These are phyloP conservation scores for Saturnia pavonia DNA, from an alignment of 2,888 invertebrate genomes.

Conservation along the genomic window DNA sequence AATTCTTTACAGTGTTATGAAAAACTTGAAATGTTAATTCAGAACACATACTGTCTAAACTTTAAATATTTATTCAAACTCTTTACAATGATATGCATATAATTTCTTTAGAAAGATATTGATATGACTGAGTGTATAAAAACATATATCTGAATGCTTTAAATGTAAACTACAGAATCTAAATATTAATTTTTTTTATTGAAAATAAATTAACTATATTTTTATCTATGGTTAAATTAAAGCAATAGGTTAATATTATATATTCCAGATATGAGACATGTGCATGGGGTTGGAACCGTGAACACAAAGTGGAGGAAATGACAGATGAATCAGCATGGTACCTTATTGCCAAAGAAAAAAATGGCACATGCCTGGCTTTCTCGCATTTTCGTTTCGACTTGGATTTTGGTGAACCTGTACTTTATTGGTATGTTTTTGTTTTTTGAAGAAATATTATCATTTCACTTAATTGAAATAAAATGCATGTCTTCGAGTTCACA, in stretches of 20 bases:
- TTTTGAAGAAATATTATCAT: neutral
- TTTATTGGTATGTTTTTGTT: slow-evolving; percentile 85
- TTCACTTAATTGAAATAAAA: too few species aligned
- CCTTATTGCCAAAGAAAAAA: slow-evolving; percentile 83
- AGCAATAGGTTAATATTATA: slow-evolving; percentile 8
- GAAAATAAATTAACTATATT: neutral
- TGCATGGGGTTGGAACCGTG: slow-evolving; percentile 90
- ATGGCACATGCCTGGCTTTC: slow-evolving; percentile 84
- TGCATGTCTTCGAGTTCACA: too few species aligned
- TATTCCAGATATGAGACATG: slow-evolving; percentile 84
- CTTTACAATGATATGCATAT: neutral
- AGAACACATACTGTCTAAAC: too few species aligned
- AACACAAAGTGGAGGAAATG: slow-evolving; percentile 88
- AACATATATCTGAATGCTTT: neutral
- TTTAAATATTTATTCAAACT: too few species aligned
- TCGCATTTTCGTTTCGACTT: slow-evolving; percentile 92
- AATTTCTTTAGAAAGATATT: neutral
- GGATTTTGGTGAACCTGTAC: slow-evolving; percentile 88
- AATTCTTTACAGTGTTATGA: too few species aligned
- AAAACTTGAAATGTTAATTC: too few species aligned
- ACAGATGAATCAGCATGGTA: slow-evolving; percentile 88
- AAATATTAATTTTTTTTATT: too few species aligned
- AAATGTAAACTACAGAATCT: neutral
- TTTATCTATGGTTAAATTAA: neutral
- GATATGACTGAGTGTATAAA: neutral